Evolutionary conservation across 2,888 invertebrate genomes (phyloP).

Genomic region (Epirrhoe alternata): DNA sequence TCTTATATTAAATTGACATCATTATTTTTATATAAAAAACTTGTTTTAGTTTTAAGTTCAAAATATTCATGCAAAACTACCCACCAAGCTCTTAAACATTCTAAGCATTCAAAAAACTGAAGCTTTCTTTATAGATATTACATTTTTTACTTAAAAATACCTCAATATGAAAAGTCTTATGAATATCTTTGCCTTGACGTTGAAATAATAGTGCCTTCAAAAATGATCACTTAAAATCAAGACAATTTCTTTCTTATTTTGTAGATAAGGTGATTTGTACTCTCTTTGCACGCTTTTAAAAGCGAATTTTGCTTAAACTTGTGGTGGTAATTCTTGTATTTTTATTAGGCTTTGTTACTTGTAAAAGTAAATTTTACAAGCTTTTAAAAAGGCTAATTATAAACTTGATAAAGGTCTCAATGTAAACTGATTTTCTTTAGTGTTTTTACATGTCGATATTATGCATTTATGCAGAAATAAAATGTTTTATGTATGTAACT

Average conservation of each 20-base stretch:
- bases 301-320: not conserved
- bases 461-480: slow-evolving; percentile 42
- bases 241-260: not conserved
- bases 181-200: not conserved
- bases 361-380: slow-evolving; percentile 4
- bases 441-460: slow-evolving; percentile 29
- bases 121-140: not conserved
- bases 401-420: slow-evolving; percentile 20
- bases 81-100: not conserved
- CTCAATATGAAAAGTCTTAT: not conserved
- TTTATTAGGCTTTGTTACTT: slow-evolving; percentile 8
- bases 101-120: not conserved
- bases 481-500: slow-evolving; percentile 33
- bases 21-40: no score
- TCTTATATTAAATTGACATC: not conserved
- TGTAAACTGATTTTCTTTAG: slow-evolving; percentile 35
- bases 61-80: not conserved
- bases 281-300: slow-evolving; percentile 1
- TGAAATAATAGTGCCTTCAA: not conserved
- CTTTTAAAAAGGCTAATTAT: slow-evolving; percentile 14
- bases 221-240: not conserved
- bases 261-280: slow-evolving; percentile 1
- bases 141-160: not conserved
- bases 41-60: not conserved
- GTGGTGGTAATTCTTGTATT: slow-evolving; percentile 1